Conservation (phyloP, 2,797 vertebrate species). For the Hipposideros larvatus region DNA sequence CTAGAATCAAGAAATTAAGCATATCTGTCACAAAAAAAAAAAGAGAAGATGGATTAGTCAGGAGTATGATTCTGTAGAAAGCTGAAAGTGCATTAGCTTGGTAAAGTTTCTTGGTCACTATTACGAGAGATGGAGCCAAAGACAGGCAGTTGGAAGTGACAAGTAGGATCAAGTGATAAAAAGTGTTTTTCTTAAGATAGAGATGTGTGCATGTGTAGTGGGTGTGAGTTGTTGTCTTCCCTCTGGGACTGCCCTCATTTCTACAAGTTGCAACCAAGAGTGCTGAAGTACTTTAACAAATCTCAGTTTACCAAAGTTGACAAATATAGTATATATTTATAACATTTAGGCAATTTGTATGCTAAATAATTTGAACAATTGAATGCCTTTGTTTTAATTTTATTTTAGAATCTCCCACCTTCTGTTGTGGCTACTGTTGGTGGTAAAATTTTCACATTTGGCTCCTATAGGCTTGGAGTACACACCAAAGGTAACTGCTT, state of each 20-base stretch:
- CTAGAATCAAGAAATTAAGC: constrained; percentile 52
- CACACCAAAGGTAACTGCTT: constrained; percentile 96
- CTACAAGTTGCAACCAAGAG: background rate
- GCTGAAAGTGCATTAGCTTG: constrained; percentile 8
- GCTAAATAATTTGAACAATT: constrained; percentile 45
- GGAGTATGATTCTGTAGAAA: constrained; percentile 19
- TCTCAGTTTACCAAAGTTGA: background rate
- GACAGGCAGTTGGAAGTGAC: background rate
- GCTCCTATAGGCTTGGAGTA: constrained; percentile 98
- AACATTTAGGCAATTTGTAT: constrained; percentile 30
- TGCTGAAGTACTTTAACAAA: constrained; percentile 5
- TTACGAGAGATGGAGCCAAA: background rate
- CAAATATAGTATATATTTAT: background rate
- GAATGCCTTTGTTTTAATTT: constrained; percentile 67
- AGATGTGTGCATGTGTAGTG: background rate
- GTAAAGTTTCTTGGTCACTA: background rate
- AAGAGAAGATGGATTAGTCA: background rate
- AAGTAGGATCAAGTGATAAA: background rate
- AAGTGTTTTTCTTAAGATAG: constrained; percentile 31
- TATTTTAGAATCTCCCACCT: constrained; percentile 93
- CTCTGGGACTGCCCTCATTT: background rate
- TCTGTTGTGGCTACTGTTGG: constrained; percentile 92
- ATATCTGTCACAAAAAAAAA: constrained; percentile 49
- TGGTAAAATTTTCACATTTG: constrained; percentile 99
- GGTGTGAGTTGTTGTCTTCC: constrained; percentile 41